Percentiles rank a stretch among this genome's conserved stretches.
Conservation (phyloP, 2,113 vertebrate species). For the Alethe diademata region DNA sequence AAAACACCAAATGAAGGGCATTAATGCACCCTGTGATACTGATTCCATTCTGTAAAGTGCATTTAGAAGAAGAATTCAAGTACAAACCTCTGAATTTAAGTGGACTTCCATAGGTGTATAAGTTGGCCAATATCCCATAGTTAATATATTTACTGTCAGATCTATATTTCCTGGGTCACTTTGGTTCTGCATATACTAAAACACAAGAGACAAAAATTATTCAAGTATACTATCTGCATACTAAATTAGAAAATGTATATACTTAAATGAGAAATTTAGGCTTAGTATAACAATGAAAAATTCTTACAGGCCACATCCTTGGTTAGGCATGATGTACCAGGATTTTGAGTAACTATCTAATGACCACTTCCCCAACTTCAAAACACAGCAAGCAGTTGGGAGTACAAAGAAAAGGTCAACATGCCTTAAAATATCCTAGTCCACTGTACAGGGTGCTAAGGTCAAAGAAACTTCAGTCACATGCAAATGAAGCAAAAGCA, state of each 20-base stretch:
- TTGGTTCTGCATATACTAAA: constrained; percentile 83
- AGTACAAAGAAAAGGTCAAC: neutral
- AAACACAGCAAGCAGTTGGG: neutral
- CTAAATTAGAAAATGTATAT: neutral
- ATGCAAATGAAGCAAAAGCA: neutral
- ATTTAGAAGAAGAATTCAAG: neutral
- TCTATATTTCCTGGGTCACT: constrained; percentile 80
- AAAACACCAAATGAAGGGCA: neutral
- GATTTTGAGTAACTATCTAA: neutral
- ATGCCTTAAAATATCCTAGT: neutral
- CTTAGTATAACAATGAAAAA: neutral
- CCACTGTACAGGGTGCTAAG: neutral
- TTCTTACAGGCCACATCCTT: neutral
- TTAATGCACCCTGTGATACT: neutral
- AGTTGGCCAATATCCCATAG: constrained; percentile 86
- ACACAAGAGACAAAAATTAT: neutral
- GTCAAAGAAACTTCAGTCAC: neutral
- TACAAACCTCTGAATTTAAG: constrained; percentile 78
- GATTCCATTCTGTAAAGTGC: neutral
- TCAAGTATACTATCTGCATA: neutral
- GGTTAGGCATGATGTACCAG: neutral
- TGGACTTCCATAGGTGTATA: constrained; percentile 83
- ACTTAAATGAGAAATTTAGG: neutral
- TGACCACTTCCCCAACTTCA: neutral
- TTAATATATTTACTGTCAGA: constrained; percentile 83